Conservation (phyloP, 2,888 invertebrate genomes). For the Macrostomum cliftonense region DNA sequence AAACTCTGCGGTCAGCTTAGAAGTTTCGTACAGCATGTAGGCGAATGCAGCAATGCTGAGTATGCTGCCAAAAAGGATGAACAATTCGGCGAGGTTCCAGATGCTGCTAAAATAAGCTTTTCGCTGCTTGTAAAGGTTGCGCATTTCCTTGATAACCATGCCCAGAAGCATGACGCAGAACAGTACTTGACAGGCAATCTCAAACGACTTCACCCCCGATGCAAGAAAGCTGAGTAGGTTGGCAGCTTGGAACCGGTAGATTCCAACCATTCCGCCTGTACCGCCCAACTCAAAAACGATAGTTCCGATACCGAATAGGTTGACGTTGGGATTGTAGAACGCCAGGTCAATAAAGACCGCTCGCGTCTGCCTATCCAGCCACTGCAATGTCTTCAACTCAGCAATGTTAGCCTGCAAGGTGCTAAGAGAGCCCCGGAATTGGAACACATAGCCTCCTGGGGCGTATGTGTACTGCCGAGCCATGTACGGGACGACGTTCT, state of each 20-base stretch:
- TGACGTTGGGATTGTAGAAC: slow-evolving; percentile 38
- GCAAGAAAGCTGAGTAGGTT: slow-evolving; percentile 27
- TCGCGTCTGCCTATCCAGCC: slow-evolving; percentile 41
- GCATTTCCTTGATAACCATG: slow-evolving; percentile 31
- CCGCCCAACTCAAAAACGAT: slow-evolving; percentile 29
- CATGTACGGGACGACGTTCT: slow-evolving; percentile 38
- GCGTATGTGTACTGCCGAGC: slow-evolving; percentile 36
- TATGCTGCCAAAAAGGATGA: slow-evolving; percentile 27
- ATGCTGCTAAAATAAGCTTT: slow-evolving; percentile 26
- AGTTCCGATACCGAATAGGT: slow-evolving; percentile 29
- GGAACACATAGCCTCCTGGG: slow-evolving; percentile 41
- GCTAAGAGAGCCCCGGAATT: slow-evolving; percentile 24
- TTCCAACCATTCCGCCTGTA: slow-evolving; percentile 26
- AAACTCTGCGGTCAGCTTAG: slow-evolving; percentile 6
- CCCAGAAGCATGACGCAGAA: slow-evolving; percentile 28
- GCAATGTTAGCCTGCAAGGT: slow-evolving; percentile 24
- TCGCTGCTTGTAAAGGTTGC: slow-evolving; percentile 22
- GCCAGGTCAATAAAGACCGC: slow-evolving; percentile 43
- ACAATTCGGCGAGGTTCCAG: slow-evolving; percentile 28
- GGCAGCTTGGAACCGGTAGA: slow-evolving; percentile 31
- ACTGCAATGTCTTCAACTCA: slow-evolving; percentile 29
- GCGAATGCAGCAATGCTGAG: slow-evolving; percentile 21
- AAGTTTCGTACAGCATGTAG: slow-evolving; percentile 6
- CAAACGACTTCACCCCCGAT: slow-evolving; percentile 7
- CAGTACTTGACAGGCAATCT: slow-evolving; percentile 16